Conservation (phyloP, 1,140 invertebrate species). For the Brachionus angularis region DNA sequence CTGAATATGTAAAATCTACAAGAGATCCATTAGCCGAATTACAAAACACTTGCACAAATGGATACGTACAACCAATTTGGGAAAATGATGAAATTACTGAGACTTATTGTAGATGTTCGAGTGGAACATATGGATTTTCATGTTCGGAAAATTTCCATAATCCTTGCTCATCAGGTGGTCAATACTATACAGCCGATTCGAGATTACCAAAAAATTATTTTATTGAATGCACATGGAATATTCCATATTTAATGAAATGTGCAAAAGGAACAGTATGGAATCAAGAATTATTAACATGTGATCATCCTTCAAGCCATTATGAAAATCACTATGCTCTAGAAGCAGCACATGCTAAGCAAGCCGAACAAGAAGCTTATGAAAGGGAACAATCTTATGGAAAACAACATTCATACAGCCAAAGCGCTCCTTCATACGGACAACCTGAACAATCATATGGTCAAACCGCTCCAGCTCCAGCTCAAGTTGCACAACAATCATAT, state of each 20-base stretch:
- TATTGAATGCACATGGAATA: constrained; percentile 28
- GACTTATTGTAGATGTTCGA: constrained; percentile 33
- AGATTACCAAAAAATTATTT: constrained; percentile 30
- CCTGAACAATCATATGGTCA: not conserved
- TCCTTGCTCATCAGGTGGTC: not conserved
- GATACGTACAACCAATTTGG: constrained; percentile 29
- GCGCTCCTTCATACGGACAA: not conserved
- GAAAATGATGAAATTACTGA: constrained; percentile 33
- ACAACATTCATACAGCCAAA: not conserved
- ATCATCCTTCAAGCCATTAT: no score
- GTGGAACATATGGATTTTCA: not conserved
- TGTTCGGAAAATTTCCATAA: constrained; percentile 8
- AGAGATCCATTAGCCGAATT: not conserved
- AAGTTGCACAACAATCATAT: not conserved
- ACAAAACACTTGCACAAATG: constrained; percentile 17
- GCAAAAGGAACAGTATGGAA: constrained; percentile 41
- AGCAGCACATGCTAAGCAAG: not conserved
- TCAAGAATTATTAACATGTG: constrained; percentile 29
- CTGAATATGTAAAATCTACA: not conserved
- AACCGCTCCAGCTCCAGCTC: not conserved
- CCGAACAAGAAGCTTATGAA: not conserved
- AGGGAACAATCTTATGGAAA: not conserved
- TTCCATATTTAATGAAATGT: constrained; percentile 42
- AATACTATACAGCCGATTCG: constrained; percentile 21
- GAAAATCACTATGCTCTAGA: not conserved